phyloP scores from a whole-genome alignment of 2,888 invertebrate species.

The Mantis religiosa region DNA sequence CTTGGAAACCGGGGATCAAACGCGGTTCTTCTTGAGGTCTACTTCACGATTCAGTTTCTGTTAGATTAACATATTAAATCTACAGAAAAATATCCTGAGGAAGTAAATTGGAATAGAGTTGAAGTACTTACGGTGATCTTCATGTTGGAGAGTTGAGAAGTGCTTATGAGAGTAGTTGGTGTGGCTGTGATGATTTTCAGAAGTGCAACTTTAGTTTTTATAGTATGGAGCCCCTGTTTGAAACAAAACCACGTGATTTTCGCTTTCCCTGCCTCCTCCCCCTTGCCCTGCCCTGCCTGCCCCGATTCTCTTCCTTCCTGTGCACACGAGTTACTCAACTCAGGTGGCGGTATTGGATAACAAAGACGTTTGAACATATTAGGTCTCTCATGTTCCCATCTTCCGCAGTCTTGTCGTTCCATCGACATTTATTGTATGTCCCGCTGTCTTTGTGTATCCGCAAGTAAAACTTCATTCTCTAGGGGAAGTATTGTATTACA shows the following conservation, averaged over 20 bases:
- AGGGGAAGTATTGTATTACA: no score
- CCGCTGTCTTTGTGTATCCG: no score
- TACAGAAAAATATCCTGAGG: no score
- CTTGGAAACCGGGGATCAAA: no score
- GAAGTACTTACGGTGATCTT: not conserved
- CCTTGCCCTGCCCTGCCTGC: no score
- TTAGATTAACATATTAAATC: no score
- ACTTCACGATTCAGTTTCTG: no score
- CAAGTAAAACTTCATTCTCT: no score
- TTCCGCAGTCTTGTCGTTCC: not conserved
- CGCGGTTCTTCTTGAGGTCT: no score
- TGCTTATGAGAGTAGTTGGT: not conserved
- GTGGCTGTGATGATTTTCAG: not conserved
- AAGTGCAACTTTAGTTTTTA: slow-evolving; percentile 4
- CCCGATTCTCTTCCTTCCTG: not conserved
- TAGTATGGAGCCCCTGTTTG: not conserved
- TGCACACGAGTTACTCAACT: not conserved
- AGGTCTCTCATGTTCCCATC: not conserved
- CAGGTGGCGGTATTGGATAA: not conserved
- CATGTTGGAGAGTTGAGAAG: not conserved
- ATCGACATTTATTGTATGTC: not conserved
- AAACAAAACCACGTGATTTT: not conserved
- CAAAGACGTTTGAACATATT: not conserved
- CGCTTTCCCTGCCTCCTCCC: not conserved
- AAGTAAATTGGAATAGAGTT: not conserved